Base-by-base conservation (phyloP, 2,888 invertebrate species). In the Andrena camellia region DNA sequence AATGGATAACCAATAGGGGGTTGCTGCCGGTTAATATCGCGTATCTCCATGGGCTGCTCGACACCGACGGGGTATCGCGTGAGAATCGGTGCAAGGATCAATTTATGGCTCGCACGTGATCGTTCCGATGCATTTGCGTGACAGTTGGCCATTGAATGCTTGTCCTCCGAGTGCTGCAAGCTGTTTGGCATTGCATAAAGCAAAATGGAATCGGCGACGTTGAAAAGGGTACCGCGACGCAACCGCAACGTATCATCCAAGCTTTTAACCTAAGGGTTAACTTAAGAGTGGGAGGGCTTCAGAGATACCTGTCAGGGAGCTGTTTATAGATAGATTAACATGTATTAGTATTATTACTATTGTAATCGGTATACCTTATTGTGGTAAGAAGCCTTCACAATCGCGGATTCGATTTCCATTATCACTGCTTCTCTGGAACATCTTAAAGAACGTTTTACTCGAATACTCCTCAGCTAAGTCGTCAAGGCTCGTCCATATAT, bases 1-100 rank as follows among this genome's bases (percentile, higher is more conserved):
- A 23, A 17, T 57, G 52, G 42, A 82, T 66, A 70, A 69, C 57
- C 74, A 60, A 71, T 64, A 42, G 54, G 60, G 64, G 54, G 64
- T 59, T 35, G 62, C 54, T 59, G 68, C 66, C 72, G 67, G 67
- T 62, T 64, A 60, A 68, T 69, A 50, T 74, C 54, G 52, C 5
- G 17, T 60, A 50, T 48, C 59, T 60, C 67, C 63, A 72, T 67
- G 57, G 52, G 5, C 17, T 13, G 63, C 23, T 31, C 62, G 78
- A 74, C 69, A 73, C 8, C 67, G 67, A n/a, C n/a, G 62, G 72
- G 54, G 54, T 71, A 68, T 75, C 74, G 78, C 83, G 83, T 84
- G 83, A 83, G 84, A 84, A 76, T 78, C 78, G 78, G 60, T 60
- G 78, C 77, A 70, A 78, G 75, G 66, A 83, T 78, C 83, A 82